Evolutionary conservation across 2,888 invertebrate genomes (phyloP).

Genomic region (Globia sparganii): DNA sequence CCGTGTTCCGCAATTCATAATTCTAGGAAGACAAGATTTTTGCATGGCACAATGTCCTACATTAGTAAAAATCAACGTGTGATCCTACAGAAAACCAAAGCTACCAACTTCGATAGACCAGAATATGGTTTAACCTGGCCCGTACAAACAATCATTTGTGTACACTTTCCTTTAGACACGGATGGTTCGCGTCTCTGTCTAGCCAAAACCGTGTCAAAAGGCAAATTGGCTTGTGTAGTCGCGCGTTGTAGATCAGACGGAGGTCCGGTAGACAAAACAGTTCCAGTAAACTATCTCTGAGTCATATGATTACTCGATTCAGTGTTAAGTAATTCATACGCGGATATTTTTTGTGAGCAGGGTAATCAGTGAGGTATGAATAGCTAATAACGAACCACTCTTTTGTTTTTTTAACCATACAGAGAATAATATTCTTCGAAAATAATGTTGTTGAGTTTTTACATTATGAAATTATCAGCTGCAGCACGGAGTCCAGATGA

Average conservation of each 20-base stretch:
- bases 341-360: slow-evolving; percentile 9
- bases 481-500: too few relatives aligned
- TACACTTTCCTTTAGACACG: slow-evolving; percentile 36
- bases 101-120: not conserved
- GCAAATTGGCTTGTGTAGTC: slow-evolving; percentile 16
- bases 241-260: slow-evolving; percentile 7
- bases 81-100: not conserved
- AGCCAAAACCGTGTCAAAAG: slow-evolving; percentile 42
- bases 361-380: slow-evolving; percentile 9
- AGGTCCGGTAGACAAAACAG: slow-evolving; percentile 28
- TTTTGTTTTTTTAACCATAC: slow-evolving; percentile 1
- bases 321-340: slow-evolving; percentile 31
- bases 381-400: not conserved
- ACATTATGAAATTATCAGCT: not conserved
- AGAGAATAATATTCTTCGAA: not conserved
- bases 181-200: slow-evolving; percentile 12
- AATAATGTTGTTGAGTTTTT: not conserved
- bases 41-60: not conserved
- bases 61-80: not conserved
- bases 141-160: not conserved
- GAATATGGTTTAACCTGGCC: not conserved
- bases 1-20: not conserved
- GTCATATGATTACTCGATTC: slow-evolving; percentile 36
- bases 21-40: not conserved
- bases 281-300: slow-evolving; percentile 17